Percentiles rank a stretch among this genome's conserved stretches.
phyloP scores from a whole-genome alignment of 2,888 invertebrate species.

The Oeneis ivallda region DNA sequence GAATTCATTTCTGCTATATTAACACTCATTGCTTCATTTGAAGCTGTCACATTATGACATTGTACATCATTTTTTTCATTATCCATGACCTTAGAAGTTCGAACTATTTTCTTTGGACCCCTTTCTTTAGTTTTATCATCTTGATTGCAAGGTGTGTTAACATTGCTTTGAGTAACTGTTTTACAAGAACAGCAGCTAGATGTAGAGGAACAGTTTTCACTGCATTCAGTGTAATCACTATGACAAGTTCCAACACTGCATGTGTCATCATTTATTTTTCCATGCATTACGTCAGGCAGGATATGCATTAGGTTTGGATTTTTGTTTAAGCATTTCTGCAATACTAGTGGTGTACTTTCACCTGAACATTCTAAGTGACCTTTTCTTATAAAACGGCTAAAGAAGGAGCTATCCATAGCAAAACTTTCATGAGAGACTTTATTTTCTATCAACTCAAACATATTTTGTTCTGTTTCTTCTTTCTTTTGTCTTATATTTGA shows the following conservation, averaged over 20 bases:
- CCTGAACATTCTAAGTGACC: slow-evolving; percentile 64
- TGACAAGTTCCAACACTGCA: slow-evolving; percentile 61
- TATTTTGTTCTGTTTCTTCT: slow-evolving; percentile 84
- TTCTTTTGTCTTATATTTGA: slow-evolving; percentile 58
- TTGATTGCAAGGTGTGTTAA: slow-evolving; percentile 37
- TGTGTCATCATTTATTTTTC: slow-evolving; percentile 47
- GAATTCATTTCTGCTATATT: slow-evolving; percentile 73
- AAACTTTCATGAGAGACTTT: slow-evolving; percentile 88
- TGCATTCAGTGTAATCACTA: slow-evolving; percentile 64
- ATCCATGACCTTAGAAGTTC: slow-evolving; percentile 28
- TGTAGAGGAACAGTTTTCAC: slow-evolving; percentile 59
- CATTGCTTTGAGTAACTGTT: slow-evolving; percentile 51
- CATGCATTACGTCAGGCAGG: slow-evolving; percentile 52
- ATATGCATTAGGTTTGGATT: slow-evolving; percentile 66
- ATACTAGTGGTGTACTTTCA: slow-evolving; percentile 68
- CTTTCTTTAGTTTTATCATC: slow-evolving; percentile 39
- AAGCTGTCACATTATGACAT: slow-evolving; percentile 54
- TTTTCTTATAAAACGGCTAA: slow-evolving; percentile 76
- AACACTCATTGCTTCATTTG: slow-evolving; percentile 57
- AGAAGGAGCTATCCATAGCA: slow-evolving; percentile 85
- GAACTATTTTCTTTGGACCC: slow-evolving; percentile 39
- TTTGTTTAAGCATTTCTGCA: slow-evolving; percentile 66
- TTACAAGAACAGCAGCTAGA: slow-evolving; percentile 72
- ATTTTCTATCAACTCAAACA: slow-evolving; percentile 90
- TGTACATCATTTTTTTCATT: slow-evolving; percentile 48